A percentile compares a stretch with the other conserved stretches of the same genome.
phyloP scores from a whole-genome alignment of 2,888 invertebrate genomes.

The Abrostola tripartita region DNA sequence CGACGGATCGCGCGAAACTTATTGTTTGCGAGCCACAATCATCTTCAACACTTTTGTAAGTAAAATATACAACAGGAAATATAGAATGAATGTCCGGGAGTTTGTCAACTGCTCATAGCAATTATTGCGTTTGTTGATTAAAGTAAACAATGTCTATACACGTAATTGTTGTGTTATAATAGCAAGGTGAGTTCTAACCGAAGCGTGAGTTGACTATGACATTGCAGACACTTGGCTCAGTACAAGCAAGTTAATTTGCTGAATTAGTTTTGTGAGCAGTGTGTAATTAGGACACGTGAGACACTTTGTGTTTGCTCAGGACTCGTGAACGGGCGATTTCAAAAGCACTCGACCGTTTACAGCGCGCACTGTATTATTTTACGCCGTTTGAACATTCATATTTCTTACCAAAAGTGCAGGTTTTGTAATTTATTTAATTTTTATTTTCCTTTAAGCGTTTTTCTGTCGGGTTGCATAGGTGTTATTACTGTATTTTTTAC shows the following conservation, averaged over 20 bases:
- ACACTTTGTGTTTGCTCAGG: constrained; percentile 84
- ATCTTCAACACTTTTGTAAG: constrained; percentile 44
- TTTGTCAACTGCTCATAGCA: constrained; percentile 60
- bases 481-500: constrained; percentile 46
- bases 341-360: constrained; percentile 75
- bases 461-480: constrained; percentile 38
- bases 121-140: constrained; percentile 69
- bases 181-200: constrained; percentile 68
- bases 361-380: constrained; percentile 71
- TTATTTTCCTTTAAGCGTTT: constrained; percentile 49
- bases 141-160: constrained; percentile 62
- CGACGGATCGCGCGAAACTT: constrained; percentile 28
- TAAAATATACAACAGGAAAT: constrained; percentile 53
- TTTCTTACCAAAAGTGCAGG: constrained; percentile 56
- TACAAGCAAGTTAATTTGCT: constrained; percentile 67
- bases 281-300: constrained; percentile 80
- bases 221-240: constrained; percentile 65
- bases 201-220: constrained; percentile 74
- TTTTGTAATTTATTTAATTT: constrained; percentile 42
- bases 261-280: constrained; percentile 67
- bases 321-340: constrained; percentile 79
- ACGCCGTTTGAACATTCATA: constrained; percentile 68
- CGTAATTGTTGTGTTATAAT: constrained; percentile 74
- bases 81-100: constrained; percentile 57
- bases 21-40: constrained; percentile 25